Evolutionary conservation across 2,888 invertebrate species (phyloP).

Genomic region (Agrypnus murinus): DNA sequence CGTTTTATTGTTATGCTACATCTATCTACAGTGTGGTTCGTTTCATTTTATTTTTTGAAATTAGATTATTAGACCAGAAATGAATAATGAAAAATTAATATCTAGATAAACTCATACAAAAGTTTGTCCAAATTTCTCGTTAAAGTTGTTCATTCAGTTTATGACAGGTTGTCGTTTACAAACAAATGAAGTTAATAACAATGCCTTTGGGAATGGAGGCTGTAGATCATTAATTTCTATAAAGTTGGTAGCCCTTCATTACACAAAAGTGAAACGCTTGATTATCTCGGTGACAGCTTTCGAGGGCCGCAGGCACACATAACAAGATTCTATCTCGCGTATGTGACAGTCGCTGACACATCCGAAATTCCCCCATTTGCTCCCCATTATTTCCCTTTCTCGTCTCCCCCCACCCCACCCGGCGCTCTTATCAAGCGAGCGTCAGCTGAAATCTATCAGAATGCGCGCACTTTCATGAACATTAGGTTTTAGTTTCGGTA

Average conservation of each 20-base stretch:
- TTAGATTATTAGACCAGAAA: slow-evolving; percentile 6
- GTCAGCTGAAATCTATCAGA: slow-evolving; percentile 53
- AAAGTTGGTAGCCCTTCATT: slow-evolving; percentile 57
- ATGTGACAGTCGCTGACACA: slow-evolving; percentile 62
- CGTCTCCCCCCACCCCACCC: slow-evolving; percentile 30
- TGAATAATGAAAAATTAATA: slow-evolving; percentile 39
- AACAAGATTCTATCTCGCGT: slow-evolving; percentile 60
- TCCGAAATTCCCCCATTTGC: slow-evolving; percentile 58
- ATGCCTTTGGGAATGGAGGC: slow-evolving; percentile 42
- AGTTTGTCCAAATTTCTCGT: slow-evolving; percentile 41
- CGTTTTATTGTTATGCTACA: too few relatives aligned
- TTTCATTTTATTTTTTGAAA: too few relatives aligned
- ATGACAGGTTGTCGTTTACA: slow-evolving; percentile 45
- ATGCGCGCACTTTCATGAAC: slow-evolving; percentile 47
- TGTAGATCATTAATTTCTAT: slow-evolving; percentile 57
- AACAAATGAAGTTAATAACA: slow-evolving; percentile 49
- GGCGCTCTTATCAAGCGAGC: slow-evolving; percentile 44
- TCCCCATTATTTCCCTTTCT: slow-evolving; percentile 57
- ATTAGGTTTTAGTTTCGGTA: slow-evolving; percentile 36
- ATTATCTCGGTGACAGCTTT: slow-evolving; percentile 58
- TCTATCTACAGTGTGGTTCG: too few relatives aligned
- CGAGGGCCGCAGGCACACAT: slow-evolving; percentile 56
- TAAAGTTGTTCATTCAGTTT: slow-evolving; percentile 44
- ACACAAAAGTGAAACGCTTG: slow-evolving; percentile 57
- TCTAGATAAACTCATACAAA: slow-evolving; percentile 34